Evolutionary conservation across 2,113 vertebrate genomes (phyloP).

Genomic region (Larimichthys crocea): DNA sequence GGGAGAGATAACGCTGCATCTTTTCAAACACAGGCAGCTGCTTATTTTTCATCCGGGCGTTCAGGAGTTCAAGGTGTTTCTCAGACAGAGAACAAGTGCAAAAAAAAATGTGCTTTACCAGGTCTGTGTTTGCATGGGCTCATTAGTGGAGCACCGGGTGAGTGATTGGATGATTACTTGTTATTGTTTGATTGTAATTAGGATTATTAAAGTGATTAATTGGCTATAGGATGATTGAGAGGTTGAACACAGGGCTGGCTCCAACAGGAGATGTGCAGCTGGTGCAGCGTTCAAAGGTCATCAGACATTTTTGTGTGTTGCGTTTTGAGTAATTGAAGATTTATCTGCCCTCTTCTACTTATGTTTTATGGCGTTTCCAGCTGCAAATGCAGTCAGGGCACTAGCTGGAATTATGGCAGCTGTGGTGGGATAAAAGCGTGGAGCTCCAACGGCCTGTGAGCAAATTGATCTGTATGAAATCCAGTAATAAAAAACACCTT

Average conservation of each 20-base stretch:
- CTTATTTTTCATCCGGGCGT: constrained; percentile 51
- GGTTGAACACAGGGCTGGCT: constrained; percentile 26
- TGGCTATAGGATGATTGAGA: constrained; percentile 41
- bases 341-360: neutral
- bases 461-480: constrained; percentile 4
- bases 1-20: constrained; percentile 66
- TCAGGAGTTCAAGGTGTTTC: constrained; percentile 65
- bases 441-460: constrained; percentile 3
- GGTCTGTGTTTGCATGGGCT: constrained; percentile 34
- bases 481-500: neutral
- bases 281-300: constrained; percentile 49
- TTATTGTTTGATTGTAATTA: constrained; percentile 74
- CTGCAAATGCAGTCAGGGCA: neutral
- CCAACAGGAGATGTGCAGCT: constrained; percentile 57
- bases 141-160: constrained; percentile 66
- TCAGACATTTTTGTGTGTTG: neutral
- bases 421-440: neutral
- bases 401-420: neutral
- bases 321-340: neutral
- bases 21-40: constrained; percentile 34
- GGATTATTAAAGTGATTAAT: constrained; percentile 69
- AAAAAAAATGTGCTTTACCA: constrained; percentile 37
- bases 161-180: constrained; percentile 67
- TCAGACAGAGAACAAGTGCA: constrained; percentile 40
- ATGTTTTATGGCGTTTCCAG: neutral